A percentile compares a stretch with the other conserved stretches of the same genome.
Conservation (phyloP, 2,888 invertebrate genomes). For the Timema cristinae region DNA sequence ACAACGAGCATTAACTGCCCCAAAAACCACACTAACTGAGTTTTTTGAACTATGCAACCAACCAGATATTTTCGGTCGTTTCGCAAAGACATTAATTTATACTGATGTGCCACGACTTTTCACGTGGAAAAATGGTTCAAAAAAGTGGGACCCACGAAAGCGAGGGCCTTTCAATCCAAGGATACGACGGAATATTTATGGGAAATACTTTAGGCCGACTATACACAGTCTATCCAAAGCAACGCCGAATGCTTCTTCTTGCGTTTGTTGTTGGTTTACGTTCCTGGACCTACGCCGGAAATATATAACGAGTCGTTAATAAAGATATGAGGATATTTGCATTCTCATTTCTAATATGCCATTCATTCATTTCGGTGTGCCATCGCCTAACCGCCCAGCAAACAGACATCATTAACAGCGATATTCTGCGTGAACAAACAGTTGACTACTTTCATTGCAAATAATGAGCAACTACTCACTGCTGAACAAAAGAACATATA, state of each 20-base stretch:
- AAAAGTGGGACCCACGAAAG: slow-evolving; percentile 15
- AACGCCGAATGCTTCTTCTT: no score
- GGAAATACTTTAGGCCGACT: no score
- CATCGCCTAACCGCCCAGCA: slow-evolving; percentile 28
- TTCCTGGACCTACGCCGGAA: slow-evolving; percentile 25
- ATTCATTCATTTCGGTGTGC: slow-evolving; percentile 25
- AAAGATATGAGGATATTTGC: slow-evolving; percentile 36
- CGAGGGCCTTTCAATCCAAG: slow-evolving; percentile 26
- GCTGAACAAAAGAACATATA: slow-evolving; percentile 29
- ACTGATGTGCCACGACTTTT: slow-evolving; percentile 28
- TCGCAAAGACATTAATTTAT: no score
- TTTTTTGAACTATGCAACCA: no score
- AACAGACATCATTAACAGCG: slow-evolving; percentile 32
- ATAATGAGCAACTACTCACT: slow-evolving; percentile 28
- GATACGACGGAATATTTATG: no score
- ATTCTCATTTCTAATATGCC: slow-evolving; percentile 24
- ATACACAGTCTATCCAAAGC: no score
- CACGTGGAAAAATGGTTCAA: slow-evolving; percentile 29
- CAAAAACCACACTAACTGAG: slow-evolving; percentile 33
- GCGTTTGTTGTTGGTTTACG: no score
- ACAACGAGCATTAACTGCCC: no score
- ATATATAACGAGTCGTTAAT: slow-evolving; percentile 39
- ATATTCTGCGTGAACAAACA: slow-evolving; percentile 36
- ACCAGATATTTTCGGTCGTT: no score
- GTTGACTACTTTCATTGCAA: slow-evolving; percentile 26